Conservation (phyloP, 2,113 vertebrate species). For the Junco hyemalis region DNA sequence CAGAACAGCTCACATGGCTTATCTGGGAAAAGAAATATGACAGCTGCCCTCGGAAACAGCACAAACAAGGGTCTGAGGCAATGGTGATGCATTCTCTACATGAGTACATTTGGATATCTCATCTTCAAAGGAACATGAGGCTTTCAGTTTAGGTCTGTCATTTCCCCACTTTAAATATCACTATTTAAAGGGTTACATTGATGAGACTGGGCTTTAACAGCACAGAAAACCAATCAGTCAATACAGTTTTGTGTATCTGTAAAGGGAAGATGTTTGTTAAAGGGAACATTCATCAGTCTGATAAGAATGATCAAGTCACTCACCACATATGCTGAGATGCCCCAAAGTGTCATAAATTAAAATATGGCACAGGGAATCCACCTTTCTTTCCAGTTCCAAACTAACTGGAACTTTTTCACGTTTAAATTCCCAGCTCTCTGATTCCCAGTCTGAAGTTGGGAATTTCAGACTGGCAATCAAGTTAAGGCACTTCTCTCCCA, state of each 20-base stretch:
- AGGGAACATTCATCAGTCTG: background rate
- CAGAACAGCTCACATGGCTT: constrained; percentile 93
- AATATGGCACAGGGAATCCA: background rate
- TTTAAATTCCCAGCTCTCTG: background rate
- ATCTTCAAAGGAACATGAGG: background rate
- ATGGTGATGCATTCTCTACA: background rate
- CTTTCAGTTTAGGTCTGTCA: background rate
- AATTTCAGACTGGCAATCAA: background rate
- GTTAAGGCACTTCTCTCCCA: background rate
- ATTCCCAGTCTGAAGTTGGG: background rate
- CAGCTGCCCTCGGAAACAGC: background rate
- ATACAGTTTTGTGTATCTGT: background rate
- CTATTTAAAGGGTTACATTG: background rate
- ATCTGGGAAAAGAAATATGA: constrained; percentile 73
- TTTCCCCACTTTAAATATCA: background rate
- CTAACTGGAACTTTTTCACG: background rate
- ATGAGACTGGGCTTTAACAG: background rate
- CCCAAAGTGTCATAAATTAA: background rate
- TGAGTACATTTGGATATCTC: background rate
- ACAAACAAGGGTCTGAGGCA: background rate
- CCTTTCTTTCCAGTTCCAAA: background rate
- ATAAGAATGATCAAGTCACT: background rate
- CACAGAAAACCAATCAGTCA: background rate
- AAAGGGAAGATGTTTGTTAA: background rate
- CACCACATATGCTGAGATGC: background rate